Evolutionary conservation across 2,888 invertebrate species (phyloP).

Genomic region (Drosophila macrospina): DNA sequence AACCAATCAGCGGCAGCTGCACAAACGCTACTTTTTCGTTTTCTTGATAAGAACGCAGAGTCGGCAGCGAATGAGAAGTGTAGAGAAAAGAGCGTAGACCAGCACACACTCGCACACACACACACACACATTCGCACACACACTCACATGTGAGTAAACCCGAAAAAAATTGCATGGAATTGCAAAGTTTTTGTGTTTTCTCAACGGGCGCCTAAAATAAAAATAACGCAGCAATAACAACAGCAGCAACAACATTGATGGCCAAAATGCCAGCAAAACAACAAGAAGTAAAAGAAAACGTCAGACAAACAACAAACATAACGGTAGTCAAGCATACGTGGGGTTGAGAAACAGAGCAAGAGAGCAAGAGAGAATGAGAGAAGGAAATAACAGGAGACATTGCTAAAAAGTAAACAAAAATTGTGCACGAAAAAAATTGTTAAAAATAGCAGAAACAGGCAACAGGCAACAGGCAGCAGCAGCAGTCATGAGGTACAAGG

Average conservation of each 20-base stretch:
- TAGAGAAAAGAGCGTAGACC: slow-evolving; percentile 62
- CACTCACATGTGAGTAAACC: slow-evolving; percentile 20
- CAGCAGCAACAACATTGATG: slow-evolving; percentile 31
- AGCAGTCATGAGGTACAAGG: slow-evolving; percentile 6
- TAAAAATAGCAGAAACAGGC: slow-evolving; percentile 57
- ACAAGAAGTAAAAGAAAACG: slow-evolving; percentile 64
- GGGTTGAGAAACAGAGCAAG: background rate
- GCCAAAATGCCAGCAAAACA: slow-evolving; percentile 44
- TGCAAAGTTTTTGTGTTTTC: slow-evolving; percentile 78
- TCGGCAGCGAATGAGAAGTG: slow-evolving; percentile 76
- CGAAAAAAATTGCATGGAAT: slow-evolving; percentile 45
- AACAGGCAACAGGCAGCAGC: slow-evolving; percentile 22
- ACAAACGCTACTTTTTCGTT: slow-evolving; percentile 75
- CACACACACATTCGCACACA: slow-evolving; percentile 23
- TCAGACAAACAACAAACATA: slow-evolving; percentile 72
- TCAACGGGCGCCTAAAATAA: slow-evolving; percentile 75
- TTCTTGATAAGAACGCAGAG: slow-evolving; percentile 72
- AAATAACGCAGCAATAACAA: slow-evolving; percentile 57
- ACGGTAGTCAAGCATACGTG: slow-evolving; percentile 37
- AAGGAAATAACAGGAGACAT: background rate
- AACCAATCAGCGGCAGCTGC: slow-evolving; percentile 76
- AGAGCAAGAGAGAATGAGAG: background rate
- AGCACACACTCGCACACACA: slow-evolving; percentile 23
- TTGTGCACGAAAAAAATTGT: slow-evolving; percentile 59
- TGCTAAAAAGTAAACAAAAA: slow-evolving; percentile 59